Base-by-base conservation (phyloP, 2,113 vertebrate genomes). In the Trematocara stigmaticum region DNA sequence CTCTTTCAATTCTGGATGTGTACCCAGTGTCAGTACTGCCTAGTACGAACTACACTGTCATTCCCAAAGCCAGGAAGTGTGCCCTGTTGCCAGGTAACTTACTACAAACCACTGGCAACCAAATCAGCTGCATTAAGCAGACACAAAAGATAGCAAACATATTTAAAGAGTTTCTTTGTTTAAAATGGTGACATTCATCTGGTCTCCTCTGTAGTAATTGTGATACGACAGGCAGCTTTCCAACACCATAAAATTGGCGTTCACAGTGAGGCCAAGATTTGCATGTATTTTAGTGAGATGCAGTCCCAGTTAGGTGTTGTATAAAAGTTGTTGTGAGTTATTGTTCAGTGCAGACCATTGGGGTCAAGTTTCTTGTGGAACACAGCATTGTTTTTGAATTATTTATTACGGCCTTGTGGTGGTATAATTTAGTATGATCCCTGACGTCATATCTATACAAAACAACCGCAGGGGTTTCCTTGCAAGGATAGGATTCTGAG, bases 1-100 rank as follows among this genome's bases (percentile, higher is more conserved):
- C 59, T 81, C 88, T 57, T 82, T 83, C 69, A 81, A 23, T 71
- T 78, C 78, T 26, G 31, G n/a, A 55, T 71, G 80, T 81, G 84
- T 87, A 79, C 57, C 71, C 66, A 81, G 78, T 56, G 78, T 83
- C 51, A 74, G 85, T 42, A 79, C 55, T 52, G 86, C 84, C 84
- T 83, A 81, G 66, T 18, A 81, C 56, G 3, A 34, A 59, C 78
- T 76, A 20, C 61, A 74, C 38, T 15, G 85, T 52, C 69, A 80
- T 86, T 85, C 71, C 80, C 78, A 87, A 86, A 86, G 81, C 47
- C 42, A 69, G 59, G 56, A 86, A 66, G 45, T 23, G 49, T 53
- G 57, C 80, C 40, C 74, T 31, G 93, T 93, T 94, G 90, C 94
- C 92, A 94, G 86, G 92, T 90, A 87, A 94, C 92, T 86, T 88